Base-by-base conservation (phyloP, 2,797 vertebrate species). In the Menidia menidia region DNA sequence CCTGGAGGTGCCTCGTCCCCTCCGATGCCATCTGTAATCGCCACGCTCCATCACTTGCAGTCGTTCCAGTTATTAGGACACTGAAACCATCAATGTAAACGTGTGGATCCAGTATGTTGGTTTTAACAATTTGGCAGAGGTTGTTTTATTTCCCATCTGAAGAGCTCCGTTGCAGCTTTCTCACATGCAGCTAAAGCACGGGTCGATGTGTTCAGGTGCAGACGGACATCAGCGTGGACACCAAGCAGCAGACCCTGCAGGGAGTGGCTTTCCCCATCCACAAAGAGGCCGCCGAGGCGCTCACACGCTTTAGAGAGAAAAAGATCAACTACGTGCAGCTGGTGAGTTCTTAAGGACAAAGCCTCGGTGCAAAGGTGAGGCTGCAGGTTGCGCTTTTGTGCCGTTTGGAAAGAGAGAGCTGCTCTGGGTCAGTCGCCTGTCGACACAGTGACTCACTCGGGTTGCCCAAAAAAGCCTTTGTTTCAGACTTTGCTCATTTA, bases 301-400 rank as follows among this genome's bases (percentile, higher is more conserved):
- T 99, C 60, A 92, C 96, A 85, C 94, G 94, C 60, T 90, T 98
- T 85, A 96, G 90, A 87, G 94, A 94, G 66, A 96, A 95, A 88
- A 93, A 91, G 76, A 64, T 97, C 57, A 99, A 97, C 91, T 99
- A 99, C 18, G 95, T 99, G n/a, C 98, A 99, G 53, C 94, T 99
- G 94, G 98, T 96, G 93, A 96, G 96, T 93, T 66, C n/a, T 53
- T 8, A 30, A 13, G 2, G 55, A 43, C 16, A 15, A 15, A 50
- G 14, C 11, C 0, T 58, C 4, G 14, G 16, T 45, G 7, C 45
- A 25, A 2, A 5, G 12, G 3, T 58, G 60, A 65, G 50, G 66
- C 48, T 57, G 1, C 63, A 0, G 30, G 42, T 44, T 71, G 13
- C 15, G 39, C 0, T 41, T 6, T 61, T 4, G 4, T 58, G 4